Base-by-base conservation (phyloP, 2,797 vertebrate genomes). In the Pteropus rufus region DNA sequence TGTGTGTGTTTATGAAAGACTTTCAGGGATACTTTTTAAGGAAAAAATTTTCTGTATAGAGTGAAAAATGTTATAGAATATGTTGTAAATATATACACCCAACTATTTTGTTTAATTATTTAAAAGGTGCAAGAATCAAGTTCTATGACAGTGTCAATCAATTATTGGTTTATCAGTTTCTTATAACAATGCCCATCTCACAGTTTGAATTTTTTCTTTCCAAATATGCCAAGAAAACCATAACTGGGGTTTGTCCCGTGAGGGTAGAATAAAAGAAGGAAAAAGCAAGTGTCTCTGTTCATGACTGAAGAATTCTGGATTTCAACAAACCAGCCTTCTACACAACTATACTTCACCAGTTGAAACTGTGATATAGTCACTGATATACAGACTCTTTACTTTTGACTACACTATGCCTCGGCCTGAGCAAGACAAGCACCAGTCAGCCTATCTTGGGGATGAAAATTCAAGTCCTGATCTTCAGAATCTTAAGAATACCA, bases 371-470 rank as follows among this genome's bases (percentile, higher is more conserved):
- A 34, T 34, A 2, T 2, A 54, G 26, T 49, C 39, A 56, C 5
- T 80, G 10, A 11, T 23, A 1, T 85, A 23, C 10, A 11, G 5
- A 54, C 12, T 29, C 1, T 24, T 89, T 11, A 46, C 18, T 70
- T 87, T 46, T 77, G 18, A 84, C 39, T 18, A 15, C 36, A 70
- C 8, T 56, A 5, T 41, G 36, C 15, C 29, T 54, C 5, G 8
- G 9, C 0, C 29, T 39, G 2, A 16, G 34, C 26, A 72, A 23
- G 39, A 3, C 0, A 24, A 24, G 6, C 36, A 76, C 6, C 24
- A 87, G 21, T 44, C 73, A 49, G 41, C 41, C 10, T 39, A 7
- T 60, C 1, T 31, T 16, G 31, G 36, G 14, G 34, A 49, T 23
- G 31, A 82, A 84, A 26, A 34, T 10, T 72, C 62, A 15, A 21